phyloP scores from a whole-genome alignment of 1,140 invertebrate genomes.

The Cydia fagiglandana region DNA sequence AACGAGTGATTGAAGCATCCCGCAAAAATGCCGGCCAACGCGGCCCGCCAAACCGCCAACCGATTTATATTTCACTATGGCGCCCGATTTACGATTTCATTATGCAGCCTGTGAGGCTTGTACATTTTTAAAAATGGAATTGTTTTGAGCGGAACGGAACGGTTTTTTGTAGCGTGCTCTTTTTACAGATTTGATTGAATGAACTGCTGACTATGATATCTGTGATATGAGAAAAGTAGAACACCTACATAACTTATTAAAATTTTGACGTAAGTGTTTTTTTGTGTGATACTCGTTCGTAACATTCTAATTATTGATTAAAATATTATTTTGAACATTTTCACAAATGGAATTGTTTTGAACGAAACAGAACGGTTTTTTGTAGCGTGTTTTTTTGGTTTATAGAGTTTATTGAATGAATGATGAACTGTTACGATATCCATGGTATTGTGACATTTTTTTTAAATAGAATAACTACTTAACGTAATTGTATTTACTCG shows the following conservation, averaged over 20 bases:
- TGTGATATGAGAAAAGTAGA: too few relatives aligned
- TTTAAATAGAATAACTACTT: too few relatives aligned
- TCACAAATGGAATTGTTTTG: conserved; percentile 3
- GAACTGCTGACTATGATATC: background rate
- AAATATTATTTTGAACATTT: background rate
- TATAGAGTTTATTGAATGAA: background rate
- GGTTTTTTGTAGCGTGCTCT: background rate
- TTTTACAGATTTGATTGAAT: background rate
- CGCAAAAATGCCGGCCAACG: conserved; percentile 62
- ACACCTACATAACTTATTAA: too few relatives aligned
- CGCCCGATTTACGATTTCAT: conserved; percentile 65
- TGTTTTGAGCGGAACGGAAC: background rate
- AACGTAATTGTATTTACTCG: too few relatives aligned
- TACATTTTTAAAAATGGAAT: conserved; percentile 26
- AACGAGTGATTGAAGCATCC: conserved; percentile 59
- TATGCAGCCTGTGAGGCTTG: conserved; percentile 40
- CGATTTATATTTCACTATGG: conserved; percentile 60
- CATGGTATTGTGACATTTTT: too few relatives aligned
- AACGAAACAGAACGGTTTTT: background rate
- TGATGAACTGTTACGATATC: background rate
- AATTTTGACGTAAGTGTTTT: too few relatives aligned
- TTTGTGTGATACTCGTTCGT: too few relatives aligned
- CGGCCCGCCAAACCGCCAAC: conserved; percentile 59
- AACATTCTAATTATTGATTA: too few relatives aligned
- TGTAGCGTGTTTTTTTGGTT: background rate